Percentiles rank a stretch among this genome's conserved stretches.
These are phyloP conservation scores for Artemisiospiza belli DNA, from an alignment of 2,113 vertebrate species.

Conservation along the genomic window DNA sequence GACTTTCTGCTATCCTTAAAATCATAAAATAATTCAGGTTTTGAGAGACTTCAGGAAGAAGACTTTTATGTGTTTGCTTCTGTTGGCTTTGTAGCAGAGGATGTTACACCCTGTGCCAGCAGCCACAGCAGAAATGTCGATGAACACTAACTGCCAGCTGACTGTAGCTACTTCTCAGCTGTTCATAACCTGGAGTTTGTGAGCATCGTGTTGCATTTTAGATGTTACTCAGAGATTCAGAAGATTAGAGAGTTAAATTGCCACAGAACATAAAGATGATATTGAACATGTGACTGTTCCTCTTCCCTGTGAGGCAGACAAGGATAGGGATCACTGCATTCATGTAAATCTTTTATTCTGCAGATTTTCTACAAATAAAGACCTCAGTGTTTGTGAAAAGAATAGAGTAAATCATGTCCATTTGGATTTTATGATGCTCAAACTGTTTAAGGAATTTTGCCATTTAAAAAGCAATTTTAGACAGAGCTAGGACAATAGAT, in stretches of 20 bases:
- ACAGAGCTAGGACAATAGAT: neutral
- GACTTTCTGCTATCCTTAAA: neutral
- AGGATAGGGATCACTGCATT: fast-evolving
- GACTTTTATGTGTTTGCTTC: neutral
- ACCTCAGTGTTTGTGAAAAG: neutral
- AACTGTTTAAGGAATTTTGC: neutral
- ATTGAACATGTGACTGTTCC: neutral
- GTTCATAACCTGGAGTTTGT: neutral
- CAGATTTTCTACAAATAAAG: neutral
- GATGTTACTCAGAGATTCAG: neutral
- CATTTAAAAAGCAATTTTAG: neutral
- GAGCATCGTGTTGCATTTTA: neutral
- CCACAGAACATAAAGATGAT: neutral
- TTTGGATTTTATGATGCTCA: neutral
- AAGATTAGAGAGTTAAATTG: neutral
- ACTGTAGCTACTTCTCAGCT: neutral
- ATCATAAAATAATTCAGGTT: neutral
- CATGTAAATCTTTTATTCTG: neutral
- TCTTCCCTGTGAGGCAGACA: neutral
- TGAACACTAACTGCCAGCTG: neutral
- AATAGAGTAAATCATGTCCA: neutral
- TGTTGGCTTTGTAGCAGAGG: neutral
- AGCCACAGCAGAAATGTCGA: neutral
- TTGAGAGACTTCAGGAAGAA: neutral
- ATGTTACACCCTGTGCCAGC: neutral